phyloP scores from a whole-genome alignment of 2,797 vertebrate genomes.

The Syndactyla subalaris region DNA sequence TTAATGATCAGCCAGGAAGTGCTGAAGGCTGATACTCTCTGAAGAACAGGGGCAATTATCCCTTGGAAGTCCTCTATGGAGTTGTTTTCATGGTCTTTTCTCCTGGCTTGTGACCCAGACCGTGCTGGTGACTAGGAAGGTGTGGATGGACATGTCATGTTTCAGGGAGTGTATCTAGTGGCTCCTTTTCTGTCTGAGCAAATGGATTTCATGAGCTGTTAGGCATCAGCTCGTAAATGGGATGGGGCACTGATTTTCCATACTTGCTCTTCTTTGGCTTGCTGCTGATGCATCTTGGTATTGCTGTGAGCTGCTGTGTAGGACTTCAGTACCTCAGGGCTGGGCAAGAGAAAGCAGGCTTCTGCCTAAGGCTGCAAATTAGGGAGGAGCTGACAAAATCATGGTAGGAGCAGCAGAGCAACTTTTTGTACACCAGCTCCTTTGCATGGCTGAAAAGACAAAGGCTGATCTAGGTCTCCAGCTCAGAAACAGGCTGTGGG shows the following conservation, averaged over 20 bases:
- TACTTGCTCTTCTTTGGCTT: background rate
- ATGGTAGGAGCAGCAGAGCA: background rate
- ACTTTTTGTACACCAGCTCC: background rate
- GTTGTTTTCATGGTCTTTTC: background rate
- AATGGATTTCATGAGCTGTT: background rate
- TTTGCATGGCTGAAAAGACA: background rate
- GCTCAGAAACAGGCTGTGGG: background rate
- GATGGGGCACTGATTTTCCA: background rate
- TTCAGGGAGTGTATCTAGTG: background rate
- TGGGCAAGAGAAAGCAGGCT: background rate
- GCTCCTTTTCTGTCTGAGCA: background rate
- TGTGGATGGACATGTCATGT: background rate
- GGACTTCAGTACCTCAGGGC: background rate
- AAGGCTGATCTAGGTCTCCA: background rate
- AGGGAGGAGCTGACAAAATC: background rate
- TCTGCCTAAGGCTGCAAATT: background rate
- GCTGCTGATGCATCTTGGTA: background rate
- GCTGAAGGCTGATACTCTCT: background rate
- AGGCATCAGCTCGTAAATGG: background rate
- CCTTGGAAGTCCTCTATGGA: background rate
- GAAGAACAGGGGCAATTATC: background rate
- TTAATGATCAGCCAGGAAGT: background rate
- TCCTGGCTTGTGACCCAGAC: background rate
- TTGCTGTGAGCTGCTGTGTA: background rate
- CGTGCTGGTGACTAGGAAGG: background rate